Evolutionary conservation across 2,888 invertebrate species (phyloP).

Genomic region (Eupsilia transversa): DNA sequence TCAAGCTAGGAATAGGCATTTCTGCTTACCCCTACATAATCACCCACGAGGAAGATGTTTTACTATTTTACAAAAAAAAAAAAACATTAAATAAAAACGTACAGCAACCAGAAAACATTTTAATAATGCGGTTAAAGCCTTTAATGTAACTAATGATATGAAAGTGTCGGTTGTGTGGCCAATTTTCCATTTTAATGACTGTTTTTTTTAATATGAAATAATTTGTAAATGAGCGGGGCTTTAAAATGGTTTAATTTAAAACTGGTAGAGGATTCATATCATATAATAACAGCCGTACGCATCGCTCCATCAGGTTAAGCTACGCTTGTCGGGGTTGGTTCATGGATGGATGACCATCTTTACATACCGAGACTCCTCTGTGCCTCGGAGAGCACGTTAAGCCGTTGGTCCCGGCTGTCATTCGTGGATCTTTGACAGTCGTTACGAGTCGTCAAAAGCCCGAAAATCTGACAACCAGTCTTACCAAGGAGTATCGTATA

Average conservation of each 20-base stretch:
- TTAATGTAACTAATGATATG: slow-evolving; percentile 53
- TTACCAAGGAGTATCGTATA: background rate
- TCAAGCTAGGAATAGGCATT: background rate
- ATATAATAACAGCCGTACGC: background rate
- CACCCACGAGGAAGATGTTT: background rate
- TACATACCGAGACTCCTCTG: no score
- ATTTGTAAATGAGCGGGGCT: slow-evolving; percentile 14
- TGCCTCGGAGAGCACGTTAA: no score
- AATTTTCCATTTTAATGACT: slow-evolving; percentile 55
- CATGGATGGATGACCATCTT: no score
- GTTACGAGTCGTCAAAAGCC: background rate
- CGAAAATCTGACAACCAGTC: background rate
- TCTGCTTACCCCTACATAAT: background rate
- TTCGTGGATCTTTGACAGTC: background rate
- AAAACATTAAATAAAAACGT: background rate
- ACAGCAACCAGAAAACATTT: slow-evolving; percentile 45
- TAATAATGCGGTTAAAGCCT: slow-evolving; percentile 53
- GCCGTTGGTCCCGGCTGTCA: background rate
- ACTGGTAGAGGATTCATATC: background rate
- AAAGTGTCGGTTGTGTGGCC: slow-evolving; percentile 48
- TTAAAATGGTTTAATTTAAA: background rate
- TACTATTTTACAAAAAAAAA: background rate
- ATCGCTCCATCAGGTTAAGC: background rate
- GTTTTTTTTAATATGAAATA: slow-evolving; percentile 46
- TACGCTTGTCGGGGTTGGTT: no score